Evolutionary conservation across 2,113 vertebrate genomes (phyloP).

Genomic region (Hypocryptadius cinnamomeus): DNA sequence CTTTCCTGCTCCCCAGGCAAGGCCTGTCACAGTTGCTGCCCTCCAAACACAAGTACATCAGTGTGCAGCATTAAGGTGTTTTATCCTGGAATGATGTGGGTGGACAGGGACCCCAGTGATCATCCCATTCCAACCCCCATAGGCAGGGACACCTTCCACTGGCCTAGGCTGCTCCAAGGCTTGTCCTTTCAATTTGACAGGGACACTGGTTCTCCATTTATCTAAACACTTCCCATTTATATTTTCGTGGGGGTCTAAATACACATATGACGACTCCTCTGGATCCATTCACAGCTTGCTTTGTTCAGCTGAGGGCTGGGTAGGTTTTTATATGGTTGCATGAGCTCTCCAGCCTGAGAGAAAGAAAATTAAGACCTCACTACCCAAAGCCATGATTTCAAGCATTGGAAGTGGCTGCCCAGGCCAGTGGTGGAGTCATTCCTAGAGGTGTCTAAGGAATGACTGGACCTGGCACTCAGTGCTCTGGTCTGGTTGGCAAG

Average conservation of each 20-base stretch:
- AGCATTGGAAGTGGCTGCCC: background rate
- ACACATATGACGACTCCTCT: background rate
- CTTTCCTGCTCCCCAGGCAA: background rate
- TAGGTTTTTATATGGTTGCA: accelerated
- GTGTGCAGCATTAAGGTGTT: accelerated
- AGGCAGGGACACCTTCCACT: background rate
- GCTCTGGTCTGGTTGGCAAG: background rate
- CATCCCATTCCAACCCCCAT: background rate
- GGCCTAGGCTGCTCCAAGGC: background rate
- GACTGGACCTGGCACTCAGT: background rate
- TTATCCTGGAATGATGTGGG: background rate
- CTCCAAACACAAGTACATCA: background rate
- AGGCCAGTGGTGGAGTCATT: background rate
- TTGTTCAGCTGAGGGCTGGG: background rate
- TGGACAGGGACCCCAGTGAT: background rate
- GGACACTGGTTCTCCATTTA: background rate
- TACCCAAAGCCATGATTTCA: background rate
- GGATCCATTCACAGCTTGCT: background rate
- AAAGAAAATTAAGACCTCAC: background rate
- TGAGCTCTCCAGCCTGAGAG: background rate
- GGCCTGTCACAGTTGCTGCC: accelerated
- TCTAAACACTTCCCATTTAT: background rate
- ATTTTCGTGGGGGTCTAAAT: background rate
- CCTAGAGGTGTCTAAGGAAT: background rate
- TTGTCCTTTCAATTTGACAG: accelerated